Evolutionary conservation across 2,888 invertebrate genomes (phyloP).

Genomic region (Alitta virens): DNA sequence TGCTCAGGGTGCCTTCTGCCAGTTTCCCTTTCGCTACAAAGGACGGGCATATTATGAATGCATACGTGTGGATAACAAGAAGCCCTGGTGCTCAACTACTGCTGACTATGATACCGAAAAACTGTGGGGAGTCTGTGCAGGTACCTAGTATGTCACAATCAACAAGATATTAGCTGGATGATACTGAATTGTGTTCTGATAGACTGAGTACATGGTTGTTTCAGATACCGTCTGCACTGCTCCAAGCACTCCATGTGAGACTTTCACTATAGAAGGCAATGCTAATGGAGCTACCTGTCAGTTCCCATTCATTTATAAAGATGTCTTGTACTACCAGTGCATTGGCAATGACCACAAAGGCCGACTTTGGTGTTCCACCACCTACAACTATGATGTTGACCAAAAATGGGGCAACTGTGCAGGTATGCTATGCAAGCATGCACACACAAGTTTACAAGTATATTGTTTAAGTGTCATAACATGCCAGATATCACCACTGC

Average conservation of each 20-base stretch:
- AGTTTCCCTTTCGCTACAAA: constrained; percentile 10
- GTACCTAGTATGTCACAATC: too few relatives aligned
- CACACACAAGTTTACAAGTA: too few relatives aligned
- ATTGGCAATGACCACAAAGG: background rate
- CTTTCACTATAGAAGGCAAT: too few relatives aligned
- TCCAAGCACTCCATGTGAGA: background rate
- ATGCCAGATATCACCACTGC: too few relatives aligned
- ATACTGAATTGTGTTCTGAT: too few relatives aligned
- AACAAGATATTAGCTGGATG: too few relatives aligned
- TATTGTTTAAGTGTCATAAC: too few relatives aligned
- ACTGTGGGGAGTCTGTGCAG: constrained; percentile 5
- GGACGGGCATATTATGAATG: background rate
- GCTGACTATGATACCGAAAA: constrained; percentile 10
- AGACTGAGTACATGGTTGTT: too few relatives aligned
- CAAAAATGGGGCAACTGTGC: constrained; percentile 9
- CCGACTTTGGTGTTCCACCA: constrained; percentile 11
- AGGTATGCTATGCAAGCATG: background rate
- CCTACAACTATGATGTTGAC: constrained; percentile 13
- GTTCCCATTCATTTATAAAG: constrained; percentile 10
- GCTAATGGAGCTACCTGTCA: constrained; percentile 6
- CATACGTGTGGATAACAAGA: background rate
- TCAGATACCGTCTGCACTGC: background rate
- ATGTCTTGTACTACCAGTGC: background rate
- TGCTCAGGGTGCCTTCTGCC: constrained; percentile 4
- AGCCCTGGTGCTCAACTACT: constrained; percentile 14